Base-by-base conservation (phyloP, 2,888 invertebrate genomes). In the Ecdyonurus torrentis region DNA sequence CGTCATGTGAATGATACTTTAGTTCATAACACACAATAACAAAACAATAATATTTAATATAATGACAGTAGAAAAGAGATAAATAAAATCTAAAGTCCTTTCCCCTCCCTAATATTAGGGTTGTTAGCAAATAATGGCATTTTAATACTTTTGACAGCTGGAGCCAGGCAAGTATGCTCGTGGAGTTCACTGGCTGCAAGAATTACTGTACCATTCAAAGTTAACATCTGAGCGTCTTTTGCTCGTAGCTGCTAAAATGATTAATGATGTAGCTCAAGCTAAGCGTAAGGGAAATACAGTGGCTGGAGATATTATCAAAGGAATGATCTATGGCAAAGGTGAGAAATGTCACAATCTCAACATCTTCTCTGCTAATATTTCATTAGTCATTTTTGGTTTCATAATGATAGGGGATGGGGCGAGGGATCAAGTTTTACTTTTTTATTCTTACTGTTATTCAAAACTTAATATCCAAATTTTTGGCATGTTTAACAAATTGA, bases 171-270 rank as follows among this genome's bases (percentile, higher is more conserved):
- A 91, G 71, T 91, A 89, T 71, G 78, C 79, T 19, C 79, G 80
- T 66, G 87, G 90, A 0, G 82, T 94, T 15, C 78, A 83, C 61
- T 91, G 90, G 83, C 73, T 92, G 61, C 80, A 83, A 67, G 88
- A 92, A 69, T 77, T 94, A 25, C 71, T 94, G 25, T 87, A 83
- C 70, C 74, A 83, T 5, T 83, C 87, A 0, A 80, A 84, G 67
- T 82, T 92, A 68, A 85, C 83, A 0, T 79, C 81, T 18, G 89
- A 91, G 61, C 77, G 92, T 66, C 73, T 92, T 59, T 81, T 85
- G 69, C 85, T 91, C 24, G 84, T 89, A 67, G 87, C 89, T 0
- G 84, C 85, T 66, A 89, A 92, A 73, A 81, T 93, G 76, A 80
- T 86, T 60, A 91, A 90, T 68, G 87, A 90, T 66, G 87, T 91